Evolutionary conservation across 2,113 vertebrate species (phyloP), one percentile per base, ranked within the genome.

Genomic region (Fulica atra): DNA sequence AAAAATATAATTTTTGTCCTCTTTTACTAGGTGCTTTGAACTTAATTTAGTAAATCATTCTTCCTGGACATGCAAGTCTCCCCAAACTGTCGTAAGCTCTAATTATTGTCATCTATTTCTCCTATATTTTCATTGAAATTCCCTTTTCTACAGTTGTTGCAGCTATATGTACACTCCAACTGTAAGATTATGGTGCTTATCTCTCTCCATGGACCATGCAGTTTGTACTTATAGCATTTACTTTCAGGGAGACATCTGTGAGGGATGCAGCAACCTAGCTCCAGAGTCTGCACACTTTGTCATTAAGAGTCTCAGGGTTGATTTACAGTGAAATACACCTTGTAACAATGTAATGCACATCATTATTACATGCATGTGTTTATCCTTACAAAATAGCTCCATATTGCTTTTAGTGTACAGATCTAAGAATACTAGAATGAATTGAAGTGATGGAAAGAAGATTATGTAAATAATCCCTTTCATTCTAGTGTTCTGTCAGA

Each of bases 81-180:
- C 91, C 86, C 21, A 64, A 6, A 88, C 7, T n/a, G 44, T 86
- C 28, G 60, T 86, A 72, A 72, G 1, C 53, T 73, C 29, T 91
- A 66, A 93, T 82, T 96, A 91, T 66, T 93, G 51, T 36, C 17
- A 46, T 90, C 25, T 76, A 17, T 86, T 97, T 76, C 85, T 21
- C 44, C 50, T 60, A 7, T 72, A 20, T 79, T 88, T 96, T 88
- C 54, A 73, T 31, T 79, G 71, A 70, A 84, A 80, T 76, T 73
- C 68, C 48, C 23, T 94, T 93, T 93, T 46, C 51, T 77, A 12
- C 31, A 14, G 68, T 33, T 64, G 26, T 28, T 70, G 21, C 1
- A 44, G 56, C 44, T 86, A 14, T 29, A 35, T 56, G 21, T 73
- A 40, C 13, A 9, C 16, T 89, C 29, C 15, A 84, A 69, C 42